These are phyloP conservation scores for Indicator indicator DNA, from an alignment of 2,113 vertebrate genomes.

Conservation along the genomic window DNA sequence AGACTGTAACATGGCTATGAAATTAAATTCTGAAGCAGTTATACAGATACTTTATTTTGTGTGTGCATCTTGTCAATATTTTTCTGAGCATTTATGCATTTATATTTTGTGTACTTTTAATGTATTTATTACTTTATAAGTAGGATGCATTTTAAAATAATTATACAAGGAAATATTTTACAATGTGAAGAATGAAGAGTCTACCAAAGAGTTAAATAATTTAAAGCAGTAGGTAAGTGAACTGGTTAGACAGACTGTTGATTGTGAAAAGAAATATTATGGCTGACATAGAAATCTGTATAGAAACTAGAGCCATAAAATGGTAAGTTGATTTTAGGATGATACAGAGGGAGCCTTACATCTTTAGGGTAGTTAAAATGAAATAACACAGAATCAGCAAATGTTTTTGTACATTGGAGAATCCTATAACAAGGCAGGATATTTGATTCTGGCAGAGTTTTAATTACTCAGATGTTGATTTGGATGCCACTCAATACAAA, in stretches of 20 bases:
- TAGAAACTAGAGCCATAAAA: slow-evolving; percentile 48
- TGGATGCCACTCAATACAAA: slow-evolving; percentile 65
- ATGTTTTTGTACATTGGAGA: slow-evolving; percentile 64
- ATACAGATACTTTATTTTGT: not conserved
- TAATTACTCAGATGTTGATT: slow-evolving; percentile 78
- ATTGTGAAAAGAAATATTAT: slow-evolving; percentile 53
- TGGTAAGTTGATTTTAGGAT: slow-evolving; percentile 37
- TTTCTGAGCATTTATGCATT: not conserved
- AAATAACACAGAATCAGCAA: slow-evolving; percentile 57
- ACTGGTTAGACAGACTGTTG: not conserved
- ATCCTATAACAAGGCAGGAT: slow-evolving; percentile 42
- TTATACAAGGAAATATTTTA: not conserved
- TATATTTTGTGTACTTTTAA: not conserved
- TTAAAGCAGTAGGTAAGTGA: not conserved
- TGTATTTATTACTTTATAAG: not conserved
- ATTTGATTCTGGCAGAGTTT: slow-evolving; percentile 78
- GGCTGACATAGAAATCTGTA: slow-evolving; percentile 60
- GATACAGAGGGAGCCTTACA: slow-evolving; percentile 1
- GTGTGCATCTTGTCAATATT: not conserved
- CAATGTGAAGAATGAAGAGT: not conserved
- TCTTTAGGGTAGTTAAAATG: slow-evolving; percentile 43
- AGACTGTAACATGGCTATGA: not conserved
- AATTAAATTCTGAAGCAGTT: not conserved
- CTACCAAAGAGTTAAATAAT: not conserved
- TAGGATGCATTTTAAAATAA: not conserved